Percentiles rank a stretch among this genome's conserved stretches.
Conservation (phyloP, 2,113 vertebrate genomes). For the Tetraodon nigroviridis region DNA sequence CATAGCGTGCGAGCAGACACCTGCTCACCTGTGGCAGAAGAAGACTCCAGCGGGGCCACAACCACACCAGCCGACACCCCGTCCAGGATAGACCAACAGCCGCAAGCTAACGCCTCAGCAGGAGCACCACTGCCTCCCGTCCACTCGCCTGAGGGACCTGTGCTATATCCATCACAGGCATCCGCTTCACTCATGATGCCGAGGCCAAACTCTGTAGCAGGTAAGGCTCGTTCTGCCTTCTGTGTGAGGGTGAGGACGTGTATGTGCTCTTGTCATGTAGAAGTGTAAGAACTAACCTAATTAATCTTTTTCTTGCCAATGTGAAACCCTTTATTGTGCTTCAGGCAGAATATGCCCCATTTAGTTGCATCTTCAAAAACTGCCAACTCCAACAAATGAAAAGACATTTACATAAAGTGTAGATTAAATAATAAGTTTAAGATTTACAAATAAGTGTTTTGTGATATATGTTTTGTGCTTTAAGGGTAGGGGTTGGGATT, state of each 20-base stretch:
- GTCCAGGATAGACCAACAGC: slow-evolving; percentile 67
- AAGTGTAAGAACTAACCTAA: slow-evolving; percentile 1
- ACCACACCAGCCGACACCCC: slow-evolving; percentile 66
- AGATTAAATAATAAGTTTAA: slow-evolving; percentile 4
- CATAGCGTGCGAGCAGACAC: slow-evolving; percentile 84
- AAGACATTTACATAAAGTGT: slow-evolving; percentile 1
- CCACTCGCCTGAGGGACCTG: slow-evolving; percentile 77
- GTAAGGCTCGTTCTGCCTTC: slow-evolving; percentile 68
- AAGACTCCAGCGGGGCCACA: slow-evolving; percentile 74
- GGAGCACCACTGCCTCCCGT: slow-evolving; percentile 53
- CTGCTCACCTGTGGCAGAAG: slow-evolving; percentile 94
- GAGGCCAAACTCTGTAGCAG: slow-evolving; percentile 97
- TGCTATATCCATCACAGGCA: slow-evolving; percentile 79
- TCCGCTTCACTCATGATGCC: slow-evolving; percentile 89
- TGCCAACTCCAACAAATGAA: slow-evolving; percentile 27
- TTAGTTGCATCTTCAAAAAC: slow-evolving; percentile 3
- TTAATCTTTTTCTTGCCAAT: neutral
- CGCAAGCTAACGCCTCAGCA: slow-evolving; percentile 46
- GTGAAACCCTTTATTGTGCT: slow-evolving; percentile 15
- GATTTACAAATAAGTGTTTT: slow-evolving; percentile 10
- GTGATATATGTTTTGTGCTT: slow-evolving; percentile 23
- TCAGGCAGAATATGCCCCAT: slow-evolving; percentile 8
- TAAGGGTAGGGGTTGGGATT: slow-evolving; percentile 33
- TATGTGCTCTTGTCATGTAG: neutral
- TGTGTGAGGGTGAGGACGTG: neutral